Conservation (phyloP, 1,140 invertebrate species). For the Apis mellifera region Amel_HAv3.1 CM009931.2:16685001-16685500, state of each 20-base stretch:
- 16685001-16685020: not conserved
- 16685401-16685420: too few species aligned
- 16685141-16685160: slow-evolving; percentile 26
- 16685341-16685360: too few species aligned
- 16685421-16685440: not conserved
- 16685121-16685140: not conserved
- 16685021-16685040: not conserved
- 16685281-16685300: too few species aligned
- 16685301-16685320: too few species aligned
- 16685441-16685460: not conserved
- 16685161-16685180: too few species aligned
- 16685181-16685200: not conserved
- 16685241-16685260: too few species aligned
- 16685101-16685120: not conserved
- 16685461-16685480: slow-evolving; percentile 15
- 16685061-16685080: not conserved
- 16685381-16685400: too few species aligned
- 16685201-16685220: too few species aligned
- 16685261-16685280: too few species aligned
- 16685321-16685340: too few species aligned
- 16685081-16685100: not conserved
- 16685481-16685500: slow-evolving; percentile 59
- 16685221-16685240: too few species aligned
- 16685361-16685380: too few species aligned
- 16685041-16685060: slow-evolving; percentile 2